These are phyloP conservation scores for Epinephelus awoara DNA, from an alignment of 2,797 vertebrate species.

Conservation along the genomic window DNA sequence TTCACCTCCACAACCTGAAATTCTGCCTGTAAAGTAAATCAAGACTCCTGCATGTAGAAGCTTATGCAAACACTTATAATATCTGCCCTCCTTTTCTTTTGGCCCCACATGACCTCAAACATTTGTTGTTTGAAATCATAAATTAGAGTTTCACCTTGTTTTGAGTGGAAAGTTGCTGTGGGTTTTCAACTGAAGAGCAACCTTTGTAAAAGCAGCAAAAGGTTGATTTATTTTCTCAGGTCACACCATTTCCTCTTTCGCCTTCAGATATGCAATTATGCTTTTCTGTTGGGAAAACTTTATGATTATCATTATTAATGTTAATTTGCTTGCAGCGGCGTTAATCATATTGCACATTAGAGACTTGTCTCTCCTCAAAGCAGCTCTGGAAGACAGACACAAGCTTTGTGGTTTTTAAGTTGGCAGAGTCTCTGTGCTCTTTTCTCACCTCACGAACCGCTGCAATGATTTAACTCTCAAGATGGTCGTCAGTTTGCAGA, in stretches of 20 bases:
- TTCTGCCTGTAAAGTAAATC: slow-evolving; percentile 32
- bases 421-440: slow-evolving; percentile 48
- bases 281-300: slow-evolving; percentile 32
- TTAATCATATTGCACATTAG: slow-evolving; percentile 33
- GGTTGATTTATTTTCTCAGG: slow-evolving; percentile 19
- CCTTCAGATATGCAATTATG: slow-evolving; percentile 14
- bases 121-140: slow-evolving; percentile 15
- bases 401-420: slow-evolving; percentile 48
- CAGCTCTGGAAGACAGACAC: slow-evolving; percentile 27
- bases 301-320: slow-evolving; percentile 31
- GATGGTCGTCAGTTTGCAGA: slow-evolving; percentile 29
- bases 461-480: slow-evolving; percentile 44
- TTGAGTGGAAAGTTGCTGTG: background rate
- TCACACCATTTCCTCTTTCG: background rate
- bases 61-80: background rate
- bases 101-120: background rate
- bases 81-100: slow-evolving; percentile 27
- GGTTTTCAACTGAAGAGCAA: slow-evolving; percentile 9
- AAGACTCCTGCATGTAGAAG: slow-evolving; percentile 2
- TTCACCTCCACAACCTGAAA: slow-evolving; percentile 33
- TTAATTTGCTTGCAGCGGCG: slow-evolving; percentile 26
- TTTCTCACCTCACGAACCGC: slow-evolving; percentile 59
- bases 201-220: slow-evolving; percentile 5
- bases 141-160: slow-evolving; percentile 7
- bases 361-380: slow-evolving; percentile 23